Evolutionary conservation across 2,888 invertebrate species (phyloP), one percentile per base, ranked within the genome.

Genomic region (Hermaeophaga mercurialis): DNA sequence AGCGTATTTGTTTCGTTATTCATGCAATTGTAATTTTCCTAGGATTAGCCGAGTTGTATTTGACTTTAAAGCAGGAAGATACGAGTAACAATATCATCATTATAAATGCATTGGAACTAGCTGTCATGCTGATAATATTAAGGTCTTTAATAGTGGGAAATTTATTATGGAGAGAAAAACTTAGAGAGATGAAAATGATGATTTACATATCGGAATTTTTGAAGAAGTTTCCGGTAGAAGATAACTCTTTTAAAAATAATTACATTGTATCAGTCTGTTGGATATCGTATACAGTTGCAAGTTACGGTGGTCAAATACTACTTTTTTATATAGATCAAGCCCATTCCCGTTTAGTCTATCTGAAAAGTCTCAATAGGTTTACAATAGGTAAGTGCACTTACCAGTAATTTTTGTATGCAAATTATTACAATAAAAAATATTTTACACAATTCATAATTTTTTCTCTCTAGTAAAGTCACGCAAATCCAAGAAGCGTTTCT

Each of bases 131-230:
- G 15, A 4, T 26, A 3, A 22, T 38, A 12, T 26, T 31, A 2
- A 22, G 8, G 2, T 47, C 46, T 3, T 19, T 58, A 0, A 17
- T 58, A 12, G 4, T 14, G 12, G 36, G 44, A 2, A 61, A 61
- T 39, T 9, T 47, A 7, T 17, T 14, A 12, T 58, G 53, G 43
- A 39, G 34, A 19, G n/a, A 54, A 33, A 54, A 43, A 18, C 14
- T 58, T 2, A 33, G 9, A 2, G 58, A 61, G 43, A 50, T 58
- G 3, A 56, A 47, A 18, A n/a, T 56, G 3, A 52, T 56, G 58
- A 48, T 61, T 2, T 34, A 50, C 41, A 38, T 58, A 11, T 58
- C 43, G 7, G 49, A 58, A 8, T 58, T 47, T 11, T 7, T 61
- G 0, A 50, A 22, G 5, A 45, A 43, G 9, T 56, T 58, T 17